These are phyloP conservation scores for Podarcis cretensis DNA, from an alignment of 2,113 vertebrate genomes.

Conservation along the genomic window DNA sequence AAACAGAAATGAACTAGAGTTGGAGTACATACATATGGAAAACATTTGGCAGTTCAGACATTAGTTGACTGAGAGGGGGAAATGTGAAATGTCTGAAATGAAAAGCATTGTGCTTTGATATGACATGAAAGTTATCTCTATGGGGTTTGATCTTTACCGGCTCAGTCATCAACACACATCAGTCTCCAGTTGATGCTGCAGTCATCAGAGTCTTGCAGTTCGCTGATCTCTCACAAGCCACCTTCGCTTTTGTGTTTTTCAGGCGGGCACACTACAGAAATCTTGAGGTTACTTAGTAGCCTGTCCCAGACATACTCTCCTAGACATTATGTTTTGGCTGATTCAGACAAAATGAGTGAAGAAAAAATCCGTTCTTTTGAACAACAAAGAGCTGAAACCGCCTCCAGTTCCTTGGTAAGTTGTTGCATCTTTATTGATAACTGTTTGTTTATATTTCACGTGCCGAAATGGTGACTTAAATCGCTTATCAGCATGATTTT, in stretches of 20 bases:
- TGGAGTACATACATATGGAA: neutral
- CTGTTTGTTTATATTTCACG: neutral
- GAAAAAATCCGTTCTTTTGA: conserved; percentile 89
- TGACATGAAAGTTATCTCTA: neutral
- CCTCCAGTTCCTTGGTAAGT: conserved; percentile 74
- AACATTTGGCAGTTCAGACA: neutral
- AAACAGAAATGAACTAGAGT: neutral
- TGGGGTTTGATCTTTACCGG: neutral
- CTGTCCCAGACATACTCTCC: conserved; percentile 85
- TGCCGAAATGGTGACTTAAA: neutral
- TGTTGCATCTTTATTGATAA: conserved; percentile 26
- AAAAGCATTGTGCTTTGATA: neutral
- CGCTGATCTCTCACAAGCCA: neutral
- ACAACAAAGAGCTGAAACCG: conserved; percentile 62
- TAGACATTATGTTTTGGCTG: conserved; percentile 89
- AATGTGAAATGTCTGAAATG: neutral
- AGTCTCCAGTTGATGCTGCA: neutral
- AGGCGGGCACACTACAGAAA: conserved; percentile 96
- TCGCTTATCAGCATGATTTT: conserved; percentile 1
- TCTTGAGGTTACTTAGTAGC: conserved; percentile 85
- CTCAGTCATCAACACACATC: neutral
- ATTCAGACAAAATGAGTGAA: conserved; percentile 91
- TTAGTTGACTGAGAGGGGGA: too few species aligned
- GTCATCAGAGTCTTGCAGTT: neutral
- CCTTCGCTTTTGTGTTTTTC: conserved; percentile 34